Conservation (phyloP, 2,888 invertebrate species). For the Drosophila neotestacea region DNA sequence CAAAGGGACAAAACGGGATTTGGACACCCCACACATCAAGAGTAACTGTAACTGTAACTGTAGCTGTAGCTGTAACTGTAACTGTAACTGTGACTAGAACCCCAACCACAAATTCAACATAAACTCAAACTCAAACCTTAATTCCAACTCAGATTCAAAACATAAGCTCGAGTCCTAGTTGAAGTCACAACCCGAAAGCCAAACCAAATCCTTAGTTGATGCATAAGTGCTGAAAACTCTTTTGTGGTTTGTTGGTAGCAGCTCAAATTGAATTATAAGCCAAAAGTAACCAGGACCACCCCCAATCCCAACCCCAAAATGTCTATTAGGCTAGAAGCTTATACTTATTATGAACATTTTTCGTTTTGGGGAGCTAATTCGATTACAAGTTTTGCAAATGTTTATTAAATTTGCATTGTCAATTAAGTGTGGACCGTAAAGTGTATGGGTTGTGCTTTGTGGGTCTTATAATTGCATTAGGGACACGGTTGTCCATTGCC, state of each 20-base stretch:
- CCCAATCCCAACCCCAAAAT: neutral
- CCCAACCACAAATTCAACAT: constrained; percentile 1
- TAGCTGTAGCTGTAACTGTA: constrained; percentile 5
- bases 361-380: constrained; percentile 45
- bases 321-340: neutral
- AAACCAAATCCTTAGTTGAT: constrained; percentile 23
- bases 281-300: constrained; percentile 5
- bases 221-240: constrained; percentile 42
- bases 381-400: constrained; percentile 67
- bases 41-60: too few species aligned
- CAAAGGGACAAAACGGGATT: constrained; percentile 4
- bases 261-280: constrained; percentile 74
- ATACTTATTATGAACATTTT: constrained; percentile 26
- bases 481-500: constrained; percentile 23
- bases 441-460: constrained; percentile 20
- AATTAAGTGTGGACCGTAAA: constrained; percentile 57
- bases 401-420: constrained; percentile 77
- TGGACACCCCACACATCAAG: constrained; percentile 8
- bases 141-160: constrained; percentile 6
- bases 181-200: constrained; percentile 5
- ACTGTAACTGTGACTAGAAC: constrained; percentile 13
- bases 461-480: constrained; percentile 64
- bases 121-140: constrained; percentile 6
- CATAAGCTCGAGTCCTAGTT: constrained; percentile 14
- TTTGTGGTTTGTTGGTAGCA: constrained; percentile 49